Percentiles rank a stretch among this genome's conserved stretches.
Evolutionary conservation across 2,113 vertebrate genomes (phyloP).

Genomic region (Brachirus orientalis): DNA sequence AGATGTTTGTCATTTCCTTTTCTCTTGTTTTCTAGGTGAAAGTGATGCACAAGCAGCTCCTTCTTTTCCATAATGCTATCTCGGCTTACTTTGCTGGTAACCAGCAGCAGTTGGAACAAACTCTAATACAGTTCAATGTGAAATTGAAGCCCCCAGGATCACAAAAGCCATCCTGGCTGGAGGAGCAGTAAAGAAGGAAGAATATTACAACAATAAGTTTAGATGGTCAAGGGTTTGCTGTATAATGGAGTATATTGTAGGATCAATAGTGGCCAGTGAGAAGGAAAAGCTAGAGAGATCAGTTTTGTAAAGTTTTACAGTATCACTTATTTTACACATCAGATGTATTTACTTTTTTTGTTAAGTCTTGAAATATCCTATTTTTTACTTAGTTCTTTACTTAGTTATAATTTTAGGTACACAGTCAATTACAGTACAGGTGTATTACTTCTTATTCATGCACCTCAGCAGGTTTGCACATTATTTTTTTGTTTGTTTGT

Average conservation of each 20-base stretch:
- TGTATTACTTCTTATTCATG: conserved; percentile 54
- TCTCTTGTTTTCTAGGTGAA: conserved; percentile 85
- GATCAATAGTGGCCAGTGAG: conserved; percentile 38
- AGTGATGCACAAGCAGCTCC: conserved; percentile 99
- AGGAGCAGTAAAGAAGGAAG: conserved; percentile 88
- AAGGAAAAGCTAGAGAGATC: conserved; percentile 23
- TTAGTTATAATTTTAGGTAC: conserved; percentile 29
- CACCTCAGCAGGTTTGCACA: conserved; percentile 67
- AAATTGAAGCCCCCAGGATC: conserved; percentile 92
- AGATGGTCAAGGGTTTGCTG: conserved; percentile 27
- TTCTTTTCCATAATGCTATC: conserved; percentile 97
- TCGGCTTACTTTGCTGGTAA: conserved; percentile 98
- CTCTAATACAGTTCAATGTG: conserved; percentile 96
- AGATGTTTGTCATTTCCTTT: not conserved
- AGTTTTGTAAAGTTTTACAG: conserved; percentile 51
- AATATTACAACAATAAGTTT: conserved; percentile 27
- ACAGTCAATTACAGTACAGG: conserved; percentile 58
- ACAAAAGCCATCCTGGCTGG: conserved; percentile 98
- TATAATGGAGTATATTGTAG: conserved; percentile 35
- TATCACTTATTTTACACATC: conserved; percentile 38
- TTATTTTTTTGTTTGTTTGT: conserved; percentile 41
- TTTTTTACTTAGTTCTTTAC: conserved; percentile 44
- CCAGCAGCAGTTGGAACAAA: conserved; percentile 98
- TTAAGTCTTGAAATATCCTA: conserved; percentile 19
- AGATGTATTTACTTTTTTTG: conserved; percentile 27